Percentiles rank a stretch among this genome's conserved stretches.
Evolutionary conservation across 2,797 vertebrate species (phyloP).

Genomic region (Columba guinea): DNA sequence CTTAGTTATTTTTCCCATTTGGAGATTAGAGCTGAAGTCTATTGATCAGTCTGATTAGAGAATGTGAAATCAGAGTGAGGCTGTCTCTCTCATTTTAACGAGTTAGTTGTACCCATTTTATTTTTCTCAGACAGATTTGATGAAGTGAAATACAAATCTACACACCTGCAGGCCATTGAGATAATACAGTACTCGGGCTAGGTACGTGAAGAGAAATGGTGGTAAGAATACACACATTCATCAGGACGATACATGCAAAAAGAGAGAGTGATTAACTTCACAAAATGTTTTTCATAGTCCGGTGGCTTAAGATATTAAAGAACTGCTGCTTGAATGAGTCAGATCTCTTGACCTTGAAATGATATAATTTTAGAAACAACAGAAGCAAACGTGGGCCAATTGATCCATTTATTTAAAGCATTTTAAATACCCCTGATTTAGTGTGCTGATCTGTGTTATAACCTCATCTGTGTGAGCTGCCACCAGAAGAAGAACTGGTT

Average conservation of each 20-base stretch:
- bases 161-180: constrained; percentile 37
- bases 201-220: neutral
- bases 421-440: neutral
- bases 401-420: neutral
- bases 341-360: neutral
- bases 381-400: neutral
- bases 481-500: neutral
- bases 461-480: neutral
- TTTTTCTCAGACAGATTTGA: neutral
- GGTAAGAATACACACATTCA: neutral
- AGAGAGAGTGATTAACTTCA: neutral
- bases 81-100: constrained; percentile 1
- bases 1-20: constrained; percentile 44
- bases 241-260: neutral
- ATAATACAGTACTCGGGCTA: neutral
- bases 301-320: neutral
- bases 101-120: neutral
- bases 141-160: constrained; percentile 20
- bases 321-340: neutral
- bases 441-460: neutral
- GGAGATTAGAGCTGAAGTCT: constrained; percentile 26
- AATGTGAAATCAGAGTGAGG: neutral
- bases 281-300: constrained; percentile 5
- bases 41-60: constrained; percentile 35
- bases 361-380: neutral